These are phyloP conservation scores for Aradus depressus DNA, from an alignment of 2,888 invertebrate genomes.

Conservation along the genomic window DNA sequence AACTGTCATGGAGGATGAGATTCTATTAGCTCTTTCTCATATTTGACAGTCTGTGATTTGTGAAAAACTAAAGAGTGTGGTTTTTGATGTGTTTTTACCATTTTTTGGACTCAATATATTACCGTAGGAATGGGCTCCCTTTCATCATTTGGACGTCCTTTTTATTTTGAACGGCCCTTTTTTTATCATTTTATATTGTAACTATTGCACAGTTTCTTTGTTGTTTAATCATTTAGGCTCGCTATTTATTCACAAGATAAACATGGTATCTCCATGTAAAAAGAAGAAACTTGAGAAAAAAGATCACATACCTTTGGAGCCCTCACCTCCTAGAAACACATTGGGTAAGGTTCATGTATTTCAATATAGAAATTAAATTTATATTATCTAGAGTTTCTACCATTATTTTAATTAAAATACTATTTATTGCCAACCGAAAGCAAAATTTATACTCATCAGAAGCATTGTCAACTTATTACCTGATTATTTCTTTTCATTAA, in stretches of 20 bases:
- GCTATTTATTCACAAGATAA: conserved; percentile 31
- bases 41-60: neutral
- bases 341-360: conserved; percentile 16
- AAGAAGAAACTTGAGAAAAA: conserved; percentile 28
- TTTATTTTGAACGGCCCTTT: neutral
- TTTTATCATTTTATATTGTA: neutral
- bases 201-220: no score
- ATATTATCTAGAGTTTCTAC: no score
- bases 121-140: neutral
- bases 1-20: conserved; percentile 7
- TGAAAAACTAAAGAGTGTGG: neutral
- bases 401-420: no score
- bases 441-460: no score
- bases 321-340: conserved; percentile 10
- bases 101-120: conserved; percentile 1
- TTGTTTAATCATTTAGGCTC: no score
- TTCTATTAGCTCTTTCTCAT: neutral
- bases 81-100: conserved; percentile 1
- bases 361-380: no score
- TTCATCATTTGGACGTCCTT: neutral
- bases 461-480: no score
- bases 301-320: conserved; percentile 19
- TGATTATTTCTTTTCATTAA: no score
- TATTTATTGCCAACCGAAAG: no score
- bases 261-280: conserved; percentile 41